Base-by-base conservation (phyloP, 2,797 vertebrate genomes). In the Vespertilio murinus region DNA sequence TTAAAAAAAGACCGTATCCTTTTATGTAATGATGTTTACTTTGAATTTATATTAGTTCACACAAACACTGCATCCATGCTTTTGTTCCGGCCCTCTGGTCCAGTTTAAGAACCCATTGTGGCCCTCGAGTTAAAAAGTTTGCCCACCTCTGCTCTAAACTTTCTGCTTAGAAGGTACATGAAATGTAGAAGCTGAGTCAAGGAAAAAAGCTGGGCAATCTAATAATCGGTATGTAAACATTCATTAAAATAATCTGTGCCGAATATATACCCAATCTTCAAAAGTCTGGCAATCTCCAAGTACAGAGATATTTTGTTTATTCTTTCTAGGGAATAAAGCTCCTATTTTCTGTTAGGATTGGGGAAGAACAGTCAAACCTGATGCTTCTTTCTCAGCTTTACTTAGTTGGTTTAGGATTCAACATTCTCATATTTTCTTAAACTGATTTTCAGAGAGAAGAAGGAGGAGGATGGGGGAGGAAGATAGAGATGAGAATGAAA, bases 321-420 rank as follows among this genome's bases (percentile, higher is more conserved):
- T 17, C 59, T 95, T 88, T 70, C 20, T 49, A 81, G 69, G 85
- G 33, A 93, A 89, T 70, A 75, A 61, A 52, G 42, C 25, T 90
- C 69, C 73, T 93, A 16, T 81, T 93, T 88, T 91, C 45, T 88
- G 20, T 54, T 80, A 81, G 8, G 25, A 67, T 0, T 81, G 20
- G 69, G 70, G 30, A 90, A n/a, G 2, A 25, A 25, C 23, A 84
- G 18, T 25, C 47, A 82, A 82, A n/a, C n/a, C 33, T 23, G 40
- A 90, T 30, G 25, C 12, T 59, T 87, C 38, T 54, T 94, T 92
- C 70, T 91, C 49, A 93, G 38, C 3, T 95, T 80, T 88, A 83
- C 16, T 16, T 8, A 75, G n/a, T 6, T 88, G 35, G 18, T 67
- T 86, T 92, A 74, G 5, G 28, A 54, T 83, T 92, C 45, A 80